These are phyloP conservation scores for Sterrhoptilus dennistouni DNA, from an alignment of 2,113 vertebrate genomes.

Conservation along the genomic window DNA sequence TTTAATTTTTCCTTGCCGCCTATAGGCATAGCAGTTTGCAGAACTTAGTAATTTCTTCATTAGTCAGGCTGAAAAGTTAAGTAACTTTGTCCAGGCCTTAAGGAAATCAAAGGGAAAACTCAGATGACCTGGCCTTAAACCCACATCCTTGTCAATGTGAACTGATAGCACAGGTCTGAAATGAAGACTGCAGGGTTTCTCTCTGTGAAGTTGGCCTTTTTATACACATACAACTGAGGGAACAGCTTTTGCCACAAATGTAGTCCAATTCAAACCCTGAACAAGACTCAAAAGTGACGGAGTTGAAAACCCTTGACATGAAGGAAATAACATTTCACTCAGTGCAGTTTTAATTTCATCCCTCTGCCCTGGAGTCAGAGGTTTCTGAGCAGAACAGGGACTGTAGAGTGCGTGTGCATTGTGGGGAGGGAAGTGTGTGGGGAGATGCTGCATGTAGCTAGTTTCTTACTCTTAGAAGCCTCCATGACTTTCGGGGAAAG, in stretches of 20 bases:
- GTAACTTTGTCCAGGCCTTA: slow-evolving; percentile 17
- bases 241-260: slow-evolving; percentile 49
- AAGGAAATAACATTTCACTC: slow-evolving; percentile 54
- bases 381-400: slow-evolving; percentile 3
- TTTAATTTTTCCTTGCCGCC: slow-evolving; percentile 13
- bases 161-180: slow-evolving; percentile 37
- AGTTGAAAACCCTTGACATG: slow-evolving; percentile 59
- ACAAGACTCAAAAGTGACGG: slow-evolving; percentile 39
- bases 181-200: slow-evolving; percentile 30
- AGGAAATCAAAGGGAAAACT: slow-evolving; percentile 40
- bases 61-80: slow-evolving; percentile 9
- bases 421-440: not conserved
- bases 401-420: not conserved
- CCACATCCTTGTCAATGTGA: slow-evolving; percentile 19
- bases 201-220: slow-evolving; percentile 57
- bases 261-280: slow-evolving; percentile 44
- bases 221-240: slow-evolving; percentile 15
- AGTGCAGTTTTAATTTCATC: slow-evolving; percentile 52
- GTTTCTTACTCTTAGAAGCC: slow-evolving; percentile 48
- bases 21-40: not conserved
- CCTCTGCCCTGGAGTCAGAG: slow-evolving; percentile 37
- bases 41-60: slow-evolving; percentile 34
- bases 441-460: not conserved
- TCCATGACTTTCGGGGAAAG: slow-evolving; percentile 57
- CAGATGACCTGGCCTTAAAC: not conserved